Conservation (phyloP, 2,888 invertebrate genomes). For the Tinea trinotella region DNA sequence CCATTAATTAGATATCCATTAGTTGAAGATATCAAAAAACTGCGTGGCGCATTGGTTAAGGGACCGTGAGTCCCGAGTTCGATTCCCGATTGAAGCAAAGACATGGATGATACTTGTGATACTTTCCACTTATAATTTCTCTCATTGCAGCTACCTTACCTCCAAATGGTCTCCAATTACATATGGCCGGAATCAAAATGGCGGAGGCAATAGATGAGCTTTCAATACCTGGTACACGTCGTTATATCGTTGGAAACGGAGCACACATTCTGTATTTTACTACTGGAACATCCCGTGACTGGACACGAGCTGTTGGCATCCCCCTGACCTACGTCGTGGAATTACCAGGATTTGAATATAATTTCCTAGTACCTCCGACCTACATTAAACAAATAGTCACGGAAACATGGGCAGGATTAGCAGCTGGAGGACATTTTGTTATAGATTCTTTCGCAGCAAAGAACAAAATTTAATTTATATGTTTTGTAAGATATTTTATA, state of each 20-base stretch:
- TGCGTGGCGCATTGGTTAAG: no score
- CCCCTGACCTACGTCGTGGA: conserved; percentile 71
- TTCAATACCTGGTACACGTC: conserved; percentile 33
- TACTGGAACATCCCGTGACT: conserved; percentile 72
- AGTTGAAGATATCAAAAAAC: no score
- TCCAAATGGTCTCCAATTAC: conserved; percentile 58
- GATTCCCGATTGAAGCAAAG: no score
- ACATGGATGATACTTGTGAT: no score
- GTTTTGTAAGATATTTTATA: no score
- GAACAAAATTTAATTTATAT: no score
- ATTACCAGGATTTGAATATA: conserved; percentile 56
- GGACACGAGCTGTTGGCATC: conserved; percentile 57
- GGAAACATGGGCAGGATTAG: conserved; percentile 61
- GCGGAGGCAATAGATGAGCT: conserved; percentile 54
- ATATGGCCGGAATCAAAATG: conserved; percentile 50
- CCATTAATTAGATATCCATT: no score
- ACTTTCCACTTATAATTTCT: not conserved
- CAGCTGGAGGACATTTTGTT: conserved; percentile 16
- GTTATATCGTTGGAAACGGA: conserved; percentile 49
- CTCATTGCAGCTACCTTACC: conserved; percentile 53
- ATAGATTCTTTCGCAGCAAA: not conserved
- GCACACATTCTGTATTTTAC: conserved; percentile 56
- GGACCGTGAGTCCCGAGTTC: no score
- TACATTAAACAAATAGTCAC: conserved; percentile 54
- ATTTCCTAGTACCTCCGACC: conserved; percentile 55